Evolutionary conservation across 1,140 invertebrate species (phyloP), one percentile per base, ranked within the genome.

Genomic region (Anoplolepis gracilipes): DNA sequence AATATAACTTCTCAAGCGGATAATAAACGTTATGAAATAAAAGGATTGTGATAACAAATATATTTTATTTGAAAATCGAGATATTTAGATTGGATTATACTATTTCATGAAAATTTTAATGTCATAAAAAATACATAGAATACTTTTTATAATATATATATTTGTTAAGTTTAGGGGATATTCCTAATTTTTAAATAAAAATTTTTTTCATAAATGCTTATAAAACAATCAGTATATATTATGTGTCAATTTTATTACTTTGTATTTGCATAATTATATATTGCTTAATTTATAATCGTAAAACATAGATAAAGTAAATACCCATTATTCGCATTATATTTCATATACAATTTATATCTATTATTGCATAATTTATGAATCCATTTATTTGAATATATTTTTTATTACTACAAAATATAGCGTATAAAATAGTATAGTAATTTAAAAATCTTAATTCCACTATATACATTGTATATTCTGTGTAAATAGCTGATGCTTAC

Each of bases 371-470:
- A 28, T 46, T 70, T n/a, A 72, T 10, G 25, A 11, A 39, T 36
- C 2, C 4, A 57, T 33, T 55, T 73, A 73, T n/a, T 73, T n/a
- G 30, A 72, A 22, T 33, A 69, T 11, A 22, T 53, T 55, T 72
- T 25, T 46, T 2, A 36, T 36, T 53, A 53, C 1, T 33, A 33
- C 19, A 36, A 33, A 1, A 70, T 10, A 72, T 2, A 70, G 25
- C 11, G 11, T 16, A 1, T 53, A 11, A 49, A 16, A 49, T 3
- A 72, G 10, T 0, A 33, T 16, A 33, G 4, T 55, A 13, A 55
- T 53, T 55, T 33, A 5, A 70, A 53, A 53, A 30, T 53, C 1
- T 30, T 30, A 11, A 1, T 70, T 19, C 13, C 25, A 49, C 19
- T 28, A 19, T 19, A 7, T 13, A 49, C 46, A 19, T 22, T 19